phyloP scores from a whole-genome alignment of 2,888 invertebrate genomes.

The Heteropelma amictum region DNA sequence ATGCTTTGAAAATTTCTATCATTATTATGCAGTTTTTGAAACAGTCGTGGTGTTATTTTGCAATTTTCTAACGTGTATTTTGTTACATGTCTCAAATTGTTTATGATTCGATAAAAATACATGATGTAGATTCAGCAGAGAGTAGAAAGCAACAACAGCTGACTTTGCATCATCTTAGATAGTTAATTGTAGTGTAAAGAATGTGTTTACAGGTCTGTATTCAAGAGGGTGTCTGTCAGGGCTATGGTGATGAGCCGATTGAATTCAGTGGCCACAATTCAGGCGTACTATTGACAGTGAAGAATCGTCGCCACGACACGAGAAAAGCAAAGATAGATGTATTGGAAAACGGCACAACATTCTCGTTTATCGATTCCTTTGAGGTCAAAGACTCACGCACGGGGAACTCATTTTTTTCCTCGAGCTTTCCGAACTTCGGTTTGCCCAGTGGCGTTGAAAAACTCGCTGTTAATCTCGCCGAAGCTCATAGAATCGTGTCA shows the following conservation, averaged over 20 bases:
- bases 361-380: conserved; percentile 85
- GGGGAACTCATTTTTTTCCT: conserved; percentile 86
- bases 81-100: too few relatives aligned
- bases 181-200: not conserved
- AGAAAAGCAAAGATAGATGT: conserved; percentile 73
- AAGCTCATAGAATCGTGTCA: conserved; percentile 86
- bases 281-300: conserved; percentile 73
- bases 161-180: not conserved
- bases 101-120: too few relatives aligned
- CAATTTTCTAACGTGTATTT: too few relatives aligned
- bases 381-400: conserved; percentile 84
- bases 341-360: conserved; percentile 83
- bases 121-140: not conserved
- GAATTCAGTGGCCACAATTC: conserved; percentile 75
- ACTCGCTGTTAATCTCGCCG: conserved; percentile 83
- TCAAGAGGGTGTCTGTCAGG: conserved; percentile 75
- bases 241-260: conserved; percentile 77
- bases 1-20: too few relatives aligned
- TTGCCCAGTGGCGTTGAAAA: conserved; percentile 84
- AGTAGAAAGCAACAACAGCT: not conserved
- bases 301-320: conserved; percentile 66
- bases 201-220: conserved; percentile 69
- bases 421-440: conserved; percentile 85
- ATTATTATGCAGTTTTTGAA: too few relatives aligned
- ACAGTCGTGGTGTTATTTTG: too few relatives aligned